phyloP scores from a whole-genome alignment of 2,797 vertebrate species.

The Gallinago stenura region DNA sequence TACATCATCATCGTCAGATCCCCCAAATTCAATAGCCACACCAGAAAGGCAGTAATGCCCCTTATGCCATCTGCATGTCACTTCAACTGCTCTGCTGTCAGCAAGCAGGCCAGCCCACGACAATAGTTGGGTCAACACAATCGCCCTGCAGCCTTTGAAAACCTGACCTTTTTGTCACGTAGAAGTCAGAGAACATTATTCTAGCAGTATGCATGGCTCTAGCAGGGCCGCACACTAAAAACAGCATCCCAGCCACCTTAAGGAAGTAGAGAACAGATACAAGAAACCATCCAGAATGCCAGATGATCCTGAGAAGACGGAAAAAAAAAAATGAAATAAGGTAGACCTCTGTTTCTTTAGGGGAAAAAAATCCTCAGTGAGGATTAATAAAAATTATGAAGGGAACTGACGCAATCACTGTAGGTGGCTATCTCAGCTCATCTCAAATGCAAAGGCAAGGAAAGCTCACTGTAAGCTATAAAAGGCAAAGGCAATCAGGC shows the following conservation, averaged over 20 bases:
- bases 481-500: slow-evolving; percentile 69
- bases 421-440: slow-evolving; percentile 63
- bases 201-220: not conserved
- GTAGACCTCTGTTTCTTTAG: slow-evolving; percentile 35
- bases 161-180: slow-evolving; percentile 57
- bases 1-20: not conserved
- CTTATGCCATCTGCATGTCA: slow-evolving; percentile 18
- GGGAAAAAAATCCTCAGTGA: not conserved
- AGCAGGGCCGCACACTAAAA: not conserved
- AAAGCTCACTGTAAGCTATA: slow-evolving; percentile 40
- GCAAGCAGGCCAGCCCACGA: not conserved
- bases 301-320: not conserved
- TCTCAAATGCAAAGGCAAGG: slow-evolving; percentile 61
- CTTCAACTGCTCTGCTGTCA: slow-evolving; percentile 20
- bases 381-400: slow-evolving; percentile 63
- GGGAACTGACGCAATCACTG: slow-evolving; percentile 56
- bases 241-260: slow-evolving; percentile 1
- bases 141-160: slow-evolving; percentile 56
- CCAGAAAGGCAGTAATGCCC: slow-evolving; percentile 1
- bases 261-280: slow-evolving; percentile 1
- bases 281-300: not conserved
- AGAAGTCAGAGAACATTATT: slow-evolving; percentile 60
- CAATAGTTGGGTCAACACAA: slow-evolving; percentile 35
- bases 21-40: not conserved
- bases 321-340: slow-evolving; percentile 29